Base-by-base conservation (phyloP, 2,113 vertebrate genomes). In the Ranitomeya imitator region DNA sequence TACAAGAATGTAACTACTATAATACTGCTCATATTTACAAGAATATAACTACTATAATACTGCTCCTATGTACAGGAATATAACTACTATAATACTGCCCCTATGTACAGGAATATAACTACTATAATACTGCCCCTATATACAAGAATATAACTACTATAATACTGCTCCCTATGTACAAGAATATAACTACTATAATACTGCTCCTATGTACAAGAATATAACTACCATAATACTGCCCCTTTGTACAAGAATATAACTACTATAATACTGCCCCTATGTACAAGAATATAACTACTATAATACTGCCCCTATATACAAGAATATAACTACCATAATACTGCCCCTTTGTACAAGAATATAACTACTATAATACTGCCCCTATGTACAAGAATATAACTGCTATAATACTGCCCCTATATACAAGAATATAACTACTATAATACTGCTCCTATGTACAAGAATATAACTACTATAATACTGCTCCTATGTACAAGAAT, bases 251-350 rank as follows among this genome's bases (percentile, higher is more conserved):
- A 31, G 26, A 31, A 31, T 31, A 31, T 31, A 63, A 19, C 60
- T 63, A 63, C 60, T 19, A 63, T 63, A 19, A 63, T 63, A 63
- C 60, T 63, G 4, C 60, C 63, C 23, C 14, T 18, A 67, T 67
- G 3, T 23, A 67, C 63, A 67, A 23, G 21, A 67, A 67, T 67
- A 67, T n/a, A 67, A 67, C 63, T 67, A 67, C 63, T 23, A 67
- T 67, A 67, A 67, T 67, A 67, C 63, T n/a, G 21, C 63, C 8
- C 63, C 60, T 37, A 31, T 37, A 4, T 37, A 37, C 13, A 71
- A 71, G 67, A 71, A 71, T 71, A 71, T 71, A 71, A 73, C 69
- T 73, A 37, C 69, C 31, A 37, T 73, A 73, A 73, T 73, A 73
- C 69, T 73, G 69, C 69, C 26, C 69, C 37, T 31, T 1, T 31